Conservation (phyloP, 2,113 vertebrate genomes). For the Cyphomyrus discorhynchus region DNA sequence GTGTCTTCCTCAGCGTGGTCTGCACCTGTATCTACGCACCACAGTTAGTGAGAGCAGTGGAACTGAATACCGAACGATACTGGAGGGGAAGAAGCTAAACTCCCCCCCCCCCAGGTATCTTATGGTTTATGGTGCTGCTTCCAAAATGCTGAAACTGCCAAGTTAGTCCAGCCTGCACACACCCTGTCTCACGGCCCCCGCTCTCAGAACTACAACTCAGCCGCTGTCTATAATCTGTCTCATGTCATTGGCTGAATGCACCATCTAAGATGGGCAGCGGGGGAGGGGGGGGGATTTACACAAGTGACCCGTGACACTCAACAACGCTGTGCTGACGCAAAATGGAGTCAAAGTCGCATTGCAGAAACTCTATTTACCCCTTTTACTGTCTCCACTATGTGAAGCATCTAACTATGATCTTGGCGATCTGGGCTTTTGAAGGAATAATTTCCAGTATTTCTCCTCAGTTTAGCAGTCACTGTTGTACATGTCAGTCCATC, state of each 20-base stretch:
- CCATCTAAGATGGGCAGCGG: neutral
- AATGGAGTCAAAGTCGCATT: neutral
- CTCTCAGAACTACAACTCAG: neutral
- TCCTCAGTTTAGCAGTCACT: neutral
- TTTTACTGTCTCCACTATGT: neutral
- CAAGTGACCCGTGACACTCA: neutral
- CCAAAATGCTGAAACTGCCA: neutral
- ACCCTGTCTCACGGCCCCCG: neutral
- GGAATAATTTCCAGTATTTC: neutral
- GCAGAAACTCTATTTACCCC: neutral
- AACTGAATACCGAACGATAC: neutral
- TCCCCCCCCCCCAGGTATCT: neutral
- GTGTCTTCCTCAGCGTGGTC: too few relatives aligned
- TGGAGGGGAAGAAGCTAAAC: neutral
- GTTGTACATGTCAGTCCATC: neutral
- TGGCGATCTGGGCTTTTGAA: neutral
- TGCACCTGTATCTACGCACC: too few relatives aligned
- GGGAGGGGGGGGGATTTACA: neutral
- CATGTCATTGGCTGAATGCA: neutral
- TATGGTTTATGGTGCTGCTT: neutral
- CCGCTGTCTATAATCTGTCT: neutral
- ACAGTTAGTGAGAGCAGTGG: neutral
- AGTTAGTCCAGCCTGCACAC: neutral
- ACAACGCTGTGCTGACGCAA: neutral
- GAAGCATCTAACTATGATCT: constrained; percentile 2